Conservation (phyloP, 2,113 vertebrate genomes). For the Poecile atricapillus region DNA sequence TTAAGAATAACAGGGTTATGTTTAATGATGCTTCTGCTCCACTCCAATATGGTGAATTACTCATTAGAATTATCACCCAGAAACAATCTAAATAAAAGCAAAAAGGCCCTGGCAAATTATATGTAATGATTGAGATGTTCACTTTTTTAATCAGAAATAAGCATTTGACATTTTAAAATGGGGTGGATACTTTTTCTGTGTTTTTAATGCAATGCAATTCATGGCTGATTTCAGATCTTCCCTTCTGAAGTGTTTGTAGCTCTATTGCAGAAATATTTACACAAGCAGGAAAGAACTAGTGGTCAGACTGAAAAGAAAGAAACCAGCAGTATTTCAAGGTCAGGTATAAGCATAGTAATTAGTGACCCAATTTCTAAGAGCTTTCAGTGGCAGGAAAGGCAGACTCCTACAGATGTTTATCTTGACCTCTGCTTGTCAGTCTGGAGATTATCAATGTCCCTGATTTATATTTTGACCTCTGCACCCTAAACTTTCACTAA, state of each 20-base stretch:
- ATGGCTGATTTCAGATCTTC: background rate
- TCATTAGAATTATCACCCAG: background rate
- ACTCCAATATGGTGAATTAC: background rate
- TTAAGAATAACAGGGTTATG: background rate
- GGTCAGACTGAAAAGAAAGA: background rate
- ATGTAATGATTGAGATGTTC: background rate
- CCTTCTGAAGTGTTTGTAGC: background rate
- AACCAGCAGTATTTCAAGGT: background rate
- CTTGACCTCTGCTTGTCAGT: background rate
- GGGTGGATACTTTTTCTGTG: background rate
- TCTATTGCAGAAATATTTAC: constrained; percentile 9
- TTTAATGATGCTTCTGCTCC: background rate
- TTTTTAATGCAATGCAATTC: background rate
- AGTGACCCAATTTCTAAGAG: constrained; percentile 2
- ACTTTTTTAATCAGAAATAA: background rate
- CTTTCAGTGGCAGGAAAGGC: background rate
- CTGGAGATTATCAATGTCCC: background rate
- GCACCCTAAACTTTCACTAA: background rate
- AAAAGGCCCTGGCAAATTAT: background rate
- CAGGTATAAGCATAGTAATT: background rate
- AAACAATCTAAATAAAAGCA: background rate
- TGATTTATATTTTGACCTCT: background rate
- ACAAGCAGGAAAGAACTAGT: background rate
- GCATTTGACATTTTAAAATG: background rate
- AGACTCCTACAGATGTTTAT: background rate